These are phyloP conservation scores for Nematostella vectensis DNA, from an alignment of 92 coral and sea anemone genomes.

Conservation along the genomic window DNA sequence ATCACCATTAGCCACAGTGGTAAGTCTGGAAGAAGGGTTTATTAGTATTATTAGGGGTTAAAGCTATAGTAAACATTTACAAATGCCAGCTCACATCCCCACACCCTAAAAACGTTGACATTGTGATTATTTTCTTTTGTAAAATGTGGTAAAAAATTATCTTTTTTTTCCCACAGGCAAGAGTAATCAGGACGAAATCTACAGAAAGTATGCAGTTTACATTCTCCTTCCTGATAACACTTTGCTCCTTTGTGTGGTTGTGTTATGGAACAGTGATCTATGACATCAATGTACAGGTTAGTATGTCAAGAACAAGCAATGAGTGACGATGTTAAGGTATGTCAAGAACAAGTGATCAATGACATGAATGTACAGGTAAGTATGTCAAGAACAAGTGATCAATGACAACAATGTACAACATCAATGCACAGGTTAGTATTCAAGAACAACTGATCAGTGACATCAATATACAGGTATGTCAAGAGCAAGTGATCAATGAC, in stretches of 20 bases:
- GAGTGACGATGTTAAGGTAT: constrained; percentile 71
- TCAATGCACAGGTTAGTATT: not conserved
- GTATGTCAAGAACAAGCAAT: constrained; percentile 3
- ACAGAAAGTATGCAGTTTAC: constrained; percentile 75
- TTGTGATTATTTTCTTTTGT: too few species aligned
- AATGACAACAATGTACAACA: not conserved
- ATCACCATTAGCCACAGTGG: constrained; percentile 73
- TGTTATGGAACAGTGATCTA: constrained; percentile 59
- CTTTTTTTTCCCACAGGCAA: constrained; percentile 37
- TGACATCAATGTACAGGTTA: constrained; percentile 70
- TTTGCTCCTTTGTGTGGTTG: constrained; percentile 73
- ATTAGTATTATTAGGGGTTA: not conserved
- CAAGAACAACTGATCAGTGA: too few species aligned
- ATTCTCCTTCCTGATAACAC: constrained; percentile 61
- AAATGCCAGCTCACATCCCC: too few species aligned
- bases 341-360: constrained; percentile 49
- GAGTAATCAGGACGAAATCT: constrained; percentile 60
- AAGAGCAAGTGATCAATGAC: too few species aligned
- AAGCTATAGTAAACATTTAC: not conserved
- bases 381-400: not conserved
- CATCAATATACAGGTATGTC: too few species aligned
- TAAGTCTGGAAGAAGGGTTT: constrained; percentile 13
- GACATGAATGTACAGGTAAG: constrained; percentile 73
- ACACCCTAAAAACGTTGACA: too few species aligned
- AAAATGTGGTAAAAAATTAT: not conserved